Conservation (phyloP, 2,113 vertebrate species). For the Neotoma lepida region DNA sequence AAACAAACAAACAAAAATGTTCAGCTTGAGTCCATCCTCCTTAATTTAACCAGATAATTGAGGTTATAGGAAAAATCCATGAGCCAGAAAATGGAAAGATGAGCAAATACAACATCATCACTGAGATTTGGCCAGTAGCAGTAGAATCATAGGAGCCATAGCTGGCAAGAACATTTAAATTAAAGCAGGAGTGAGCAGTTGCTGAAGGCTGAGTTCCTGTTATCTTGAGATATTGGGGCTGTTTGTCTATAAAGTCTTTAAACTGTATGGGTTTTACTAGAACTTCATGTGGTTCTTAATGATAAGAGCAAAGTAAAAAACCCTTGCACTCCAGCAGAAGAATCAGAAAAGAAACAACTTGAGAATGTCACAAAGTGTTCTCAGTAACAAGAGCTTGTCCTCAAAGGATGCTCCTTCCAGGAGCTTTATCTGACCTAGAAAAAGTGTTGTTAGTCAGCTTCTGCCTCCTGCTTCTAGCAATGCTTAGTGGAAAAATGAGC, state of each 20-base stretch:
- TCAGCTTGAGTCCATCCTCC: not conserved
- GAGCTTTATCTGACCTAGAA: not conserved
- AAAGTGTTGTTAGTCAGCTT: not conserved
- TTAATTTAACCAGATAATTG: too few species aligned
- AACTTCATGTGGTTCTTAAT: not conserved
- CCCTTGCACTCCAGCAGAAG: not conserved
- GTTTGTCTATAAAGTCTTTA: not conserved
- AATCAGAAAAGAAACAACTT: not conserved
- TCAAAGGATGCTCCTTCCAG: not conserved
- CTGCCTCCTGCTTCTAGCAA: too few species aligned
- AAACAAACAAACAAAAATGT: not conserved
- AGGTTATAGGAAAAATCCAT: not conserved
- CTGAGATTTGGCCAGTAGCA: not conserved
- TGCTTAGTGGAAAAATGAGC: not conserved
- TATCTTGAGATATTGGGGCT: not conserved
- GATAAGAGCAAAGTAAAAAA: not conserved
- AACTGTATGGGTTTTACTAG: not conserved
- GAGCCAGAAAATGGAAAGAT: not conserved
- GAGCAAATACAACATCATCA: not conserved
- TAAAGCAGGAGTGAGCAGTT: not conserved
- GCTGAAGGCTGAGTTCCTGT: not conserved
- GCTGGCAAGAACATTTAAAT: not conserved
- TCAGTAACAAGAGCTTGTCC: not conserved
- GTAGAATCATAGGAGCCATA: fast-evolving
- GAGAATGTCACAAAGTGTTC: not conserved